These are phyloP conservation scores for Oophaga sylvatica DNA, from an alignment of 2,797 vertebrate species.

Conservation along the genomic window DNA sequence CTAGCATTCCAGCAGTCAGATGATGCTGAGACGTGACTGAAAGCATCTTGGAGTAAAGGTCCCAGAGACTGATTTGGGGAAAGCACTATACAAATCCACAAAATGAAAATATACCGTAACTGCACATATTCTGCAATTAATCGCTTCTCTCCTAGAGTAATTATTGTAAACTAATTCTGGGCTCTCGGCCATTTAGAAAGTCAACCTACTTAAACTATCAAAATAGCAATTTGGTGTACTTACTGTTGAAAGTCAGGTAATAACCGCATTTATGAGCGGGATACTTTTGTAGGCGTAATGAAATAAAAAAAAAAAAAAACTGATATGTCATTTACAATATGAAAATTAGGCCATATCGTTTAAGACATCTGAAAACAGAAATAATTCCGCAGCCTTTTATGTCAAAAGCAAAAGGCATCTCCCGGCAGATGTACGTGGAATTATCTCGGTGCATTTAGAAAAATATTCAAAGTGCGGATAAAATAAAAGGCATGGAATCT, in stretches of 20 bases:
- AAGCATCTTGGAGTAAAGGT: too few species aligned
- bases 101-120: neutral
- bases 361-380: slow-evolving; percentile 59
- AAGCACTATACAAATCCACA: neutral
- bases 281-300: slow-evolving; percentile 57
- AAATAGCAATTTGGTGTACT: slow-evolving; percentile 7
- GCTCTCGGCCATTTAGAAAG: neutral
- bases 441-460: slow-evolving; percentile 19
- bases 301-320: slow-evolving; percentile 51
- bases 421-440: slow-evolving; percentile 60
- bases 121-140: neutral
- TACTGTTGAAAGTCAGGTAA: neutral
- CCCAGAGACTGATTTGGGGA: neutral
- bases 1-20: too few species aligned
- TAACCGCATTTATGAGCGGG: slow-evolving; percentile 12
- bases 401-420: slow-evolving; percentile 61
- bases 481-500: slow-evolving; percentile 37
- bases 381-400: slow-evolving; percentile 64
- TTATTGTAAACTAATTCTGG: neutral
- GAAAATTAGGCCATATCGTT: slow-evolving; percentile 39
- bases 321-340: slow-evolving; percentile 49
- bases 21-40: too few species aligned
- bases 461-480: slow-evolving; percentile 24
- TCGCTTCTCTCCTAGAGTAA: neutral
- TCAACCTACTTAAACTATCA: slow-evolving; percentile 6